Conservation (phyloP, 2,888 invertebrate genomes). For the Notodonta dromedarius region DNA sequence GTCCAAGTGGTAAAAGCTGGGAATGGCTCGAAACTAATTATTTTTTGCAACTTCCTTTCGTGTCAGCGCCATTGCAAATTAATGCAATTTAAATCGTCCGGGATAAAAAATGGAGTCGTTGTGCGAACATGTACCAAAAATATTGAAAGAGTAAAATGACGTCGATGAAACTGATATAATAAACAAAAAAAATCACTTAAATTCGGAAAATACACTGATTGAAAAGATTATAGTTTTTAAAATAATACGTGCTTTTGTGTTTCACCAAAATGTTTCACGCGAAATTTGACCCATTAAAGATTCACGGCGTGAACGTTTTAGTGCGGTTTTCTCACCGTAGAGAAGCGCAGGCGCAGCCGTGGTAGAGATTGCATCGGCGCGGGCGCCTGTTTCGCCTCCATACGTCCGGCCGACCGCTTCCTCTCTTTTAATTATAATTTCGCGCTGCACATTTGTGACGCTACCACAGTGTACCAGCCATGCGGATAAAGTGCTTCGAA, state of each 20-base stretch:
- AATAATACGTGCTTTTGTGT: conserved; percentile 12
- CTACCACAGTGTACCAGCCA: conserved; percentile 34
- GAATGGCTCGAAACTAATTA: conserved; percentile 16
- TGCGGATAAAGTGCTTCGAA: conserved; percentile 32
- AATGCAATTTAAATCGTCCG: neutral
- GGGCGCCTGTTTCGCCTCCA: conserved; percentile 67
- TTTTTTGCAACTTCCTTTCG: conserved; percentile 3
- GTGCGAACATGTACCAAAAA: neutral
- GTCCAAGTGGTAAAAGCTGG: conserved; percentile 22
- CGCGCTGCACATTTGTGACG: conserved; percentile 58
- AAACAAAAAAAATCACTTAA: no score
- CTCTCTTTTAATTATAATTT: conserved; percentile 77
- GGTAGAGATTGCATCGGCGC: conserved; percentile 70
- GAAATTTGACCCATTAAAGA: conserved; percentile 64
- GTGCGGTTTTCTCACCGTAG: conserved; percentile 67
- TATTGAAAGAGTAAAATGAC: no score
- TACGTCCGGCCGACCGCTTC: conserved; percentile 73
- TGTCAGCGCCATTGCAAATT: neutral
- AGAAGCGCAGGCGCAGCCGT: conserved; percentile 45
- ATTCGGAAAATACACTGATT: neutral
- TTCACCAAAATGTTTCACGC: conserved; percentile 38
- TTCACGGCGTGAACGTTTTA: conserved; percentile 63
- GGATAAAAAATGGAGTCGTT: neutral
- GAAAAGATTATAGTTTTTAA: conserved; percentile 2
- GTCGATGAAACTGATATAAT: no score